These are phyloP conservation scores for Varanus salvator DNA, from an alignment of 2,113 vertebrate species.

Conservation along the genomic window DNA sequence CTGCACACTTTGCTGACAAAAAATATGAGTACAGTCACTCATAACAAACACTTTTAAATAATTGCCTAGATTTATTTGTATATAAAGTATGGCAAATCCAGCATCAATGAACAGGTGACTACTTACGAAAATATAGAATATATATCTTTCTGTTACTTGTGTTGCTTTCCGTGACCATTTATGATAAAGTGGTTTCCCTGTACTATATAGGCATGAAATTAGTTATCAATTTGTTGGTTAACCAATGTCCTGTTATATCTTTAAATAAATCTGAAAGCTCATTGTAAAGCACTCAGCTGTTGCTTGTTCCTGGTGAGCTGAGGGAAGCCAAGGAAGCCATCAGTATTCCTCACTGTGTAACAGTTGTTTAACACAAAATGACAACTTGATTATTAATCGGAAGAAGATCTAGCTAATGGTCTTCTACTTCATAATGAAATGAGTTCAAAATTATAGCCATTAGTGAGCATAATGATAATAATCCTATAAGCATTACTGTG, in stretches of 20 bases:
- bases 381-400: background rate
- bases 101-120: background rate
- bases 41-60: background rate
- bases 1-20: background rate
- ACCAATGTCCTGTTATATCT: too few relatives aligned
- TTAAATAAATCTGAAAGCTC: background rate
- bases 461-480: background rate
- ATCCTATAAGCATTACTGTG: background rate
- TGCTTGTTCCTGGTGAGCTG: background rate
- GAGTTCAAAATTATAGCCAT: background rate
- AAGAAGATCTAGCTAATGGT: background rate
- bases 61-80: background rate
- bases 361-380: background rate
- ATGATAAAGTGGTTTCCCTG: too few relatives aligned
- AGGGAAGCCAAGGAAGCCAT: too few relatives aligned
- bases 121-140: background rate
- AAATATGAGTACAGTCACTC: too few relatives aligned
- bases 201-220: too few relatives aligned
- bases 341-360: too few relatives aligned
- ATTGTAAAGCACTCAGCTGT: background rate
- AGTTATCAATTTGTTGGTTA: too few relatives aligned
- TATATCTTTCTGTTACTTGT: too few relatives aligned
- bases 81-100: background rate
- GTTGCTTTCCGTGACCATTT: too few relatives aligned
- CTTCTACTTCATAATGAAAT: background rate